Base-by-base conservation (phyloP, 2,797 vertebrate genomes). In the Dendrocincla fuliginosa region DNA sequence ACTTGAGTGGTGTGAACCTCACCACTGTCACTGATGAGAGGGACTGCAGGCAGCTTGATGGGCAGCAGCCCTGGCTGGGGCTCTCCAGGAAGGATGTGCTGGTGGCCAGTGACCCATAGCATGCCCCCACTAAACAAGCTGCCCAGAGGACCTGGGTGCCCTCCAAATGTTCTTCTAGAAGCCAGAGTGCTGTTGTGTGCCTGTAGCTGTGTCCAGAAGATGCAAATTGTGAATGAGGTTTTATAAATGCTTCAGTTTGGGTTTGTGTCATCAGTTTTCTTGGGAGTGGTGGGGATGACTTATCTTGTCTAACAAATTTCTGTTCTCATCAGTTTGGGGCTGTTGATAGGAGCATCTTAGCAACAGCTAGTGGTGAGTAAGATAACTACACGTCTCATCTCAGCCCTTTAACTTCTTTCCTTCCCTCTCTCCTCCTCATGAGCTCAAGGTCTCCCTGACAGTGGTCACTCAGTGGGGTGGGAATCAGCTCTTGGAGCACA, bases 261-360 rank as follows among this genome's bases (percentile, higher is more conserved):
- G 32, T 49, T 71, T 84, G 53, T 88, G 30, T 90, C 86, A 71
- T 75, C 61, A 18, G 4, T 81, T 87, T 94, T 47, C 65, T 61
- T 89, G 81, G 88, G 69, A 42, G 74, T 41, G 69, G 77, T 88
- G 37, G 20, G 24, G 24, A 50, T 80, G 42, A 88, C 33, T 71
- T 63, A 7, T 10, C 27, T 44, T 2, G 0, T 53, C 30, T 84
- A 74, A 55, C 63, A 39, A 65, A 71, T 50, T 42, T 53, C 53
- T 74, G 41, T 78, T 83, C 39, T 80, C 79, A 27, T 57, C 37
- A 20, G 33, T 84, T 64, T 67, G 30, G 82, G 41, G 35, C 39
- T 85, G 82, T 52, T 89, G 85, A 47, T 41, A 47, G 64, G 53
- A 85, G 33, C 76, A 78, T 20, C 85, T 69, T 81, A 84, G 77